These are phyloP conservation scores for Xerus inauris DNA, from an alignment of 2,113 vertebrate species.

Conservation along the genomic window DNA sequence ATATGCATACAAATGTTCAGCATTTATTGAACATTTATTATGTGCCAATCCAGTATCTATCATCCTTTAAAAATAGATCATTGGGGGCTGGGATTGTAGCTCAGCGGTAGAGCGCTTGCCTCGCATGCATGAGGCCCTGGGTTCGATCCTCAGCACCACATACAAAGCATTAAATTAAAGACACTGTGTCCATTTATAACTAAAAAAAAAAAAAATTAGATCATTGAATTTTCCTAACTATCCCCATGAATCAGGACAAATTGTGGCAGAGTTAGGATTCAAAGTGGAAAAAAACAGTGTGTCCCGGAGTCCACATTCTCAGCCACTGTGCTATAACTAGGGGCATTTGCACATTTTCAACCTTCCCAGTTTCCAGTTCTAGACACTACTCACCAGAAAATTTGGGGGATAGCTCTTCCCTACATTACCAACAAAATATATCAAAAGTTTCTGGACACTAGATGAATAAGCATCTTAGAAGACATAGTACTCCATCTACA, in stretches of 20 bases:
- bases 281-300: background rate
- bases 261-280: background rate
- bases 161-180: too few species aligned
- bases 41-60: background rate
- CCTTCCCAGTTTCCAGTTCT: background rate
- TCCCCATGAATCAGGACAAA: background rate
- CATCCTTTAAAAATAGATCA: background rate
- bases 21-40: background rate
- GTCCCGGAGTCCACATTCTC: background rate
- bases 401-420: background rate
- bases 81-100: too few species aligned
- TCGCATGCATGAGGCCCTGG: too few species aligned
- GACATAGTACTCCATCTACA: background rate
- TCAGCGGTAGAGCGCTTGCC: too few species aligned
- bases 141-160: too few species aligned
- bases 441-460: background rate
- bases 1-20: background rate
- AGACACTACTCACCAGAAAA: background rate
- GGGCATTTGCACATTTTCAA: background rate
- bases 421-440: background rate
- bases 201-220: too few species aligned
- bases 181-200: too few species aligned
- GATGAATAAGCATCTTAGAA: background rate
- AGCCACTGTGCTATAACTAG: fast-evolving
- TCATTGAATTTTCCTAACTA: background rate